Evolutionary conservation across 2,797 vertebrate species (phyloP), one percentile per base, ranked within the genome.

Genomic region (Thunnus albacares): DNA sequence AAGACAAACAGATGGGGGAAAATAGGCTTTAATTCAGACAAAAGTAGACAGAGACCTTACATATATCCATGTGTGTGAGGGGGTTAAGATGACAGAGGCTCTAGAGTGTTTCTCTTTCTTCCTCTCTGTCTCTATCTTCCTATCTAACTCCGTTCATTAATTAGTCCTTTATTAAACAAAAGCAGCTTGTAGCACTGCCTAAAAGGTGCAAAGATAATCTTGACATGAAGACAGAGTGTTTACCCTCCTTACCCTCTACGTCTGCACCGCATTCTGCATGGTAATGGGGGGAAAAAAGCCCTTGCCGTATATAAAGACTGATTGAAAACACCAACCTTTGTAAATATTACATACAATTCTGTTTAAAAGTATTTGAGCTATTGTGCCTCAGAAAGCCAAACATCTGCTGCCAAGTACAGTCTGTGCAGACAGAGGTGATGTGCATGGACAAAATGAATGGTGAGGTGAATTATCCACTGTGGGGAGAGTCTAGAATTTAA

Each of bases 81-180:
- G 53, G 60, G 26, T n/a, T 64, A 66, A 71, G 56, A 71, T 26
- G 47, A 67, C 80, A 75, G 57, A 56, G 77, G 53, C 80, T 81
- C 69, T 38, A 55, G 73, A 72, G 75, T 55, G 30, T 75, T 83
- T 69, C 77, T 85, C 67, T 65, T 69, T 75, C 69, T 80, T 71
- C 55, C 45, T 81, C 67, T 71, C 43, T 9, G n/a, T 61, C 74
- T 83, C 71, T 89, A 80, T 90, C 82, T 56, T 66, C 70, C 67
- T 17, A 82, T 93, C 70, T 87, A 56, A 64, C 65, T 57, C 79
- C n/a, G 3, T 90, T 93, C 90, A 93, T 95, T 94, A 93, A 93
- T 94, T 94, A 93, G 76, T 47, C 75, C 57, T 94, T 90, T 93
- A 93, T 94, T 92, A 93, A 94, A 92, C 92, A 90, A 90, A 92